A percentile compares a stretch with the other conserved stretches of the same genome.
Conservation (phyloP, 64 coral and sea anemone species). For the Actinia tenebrosa region DNA sequence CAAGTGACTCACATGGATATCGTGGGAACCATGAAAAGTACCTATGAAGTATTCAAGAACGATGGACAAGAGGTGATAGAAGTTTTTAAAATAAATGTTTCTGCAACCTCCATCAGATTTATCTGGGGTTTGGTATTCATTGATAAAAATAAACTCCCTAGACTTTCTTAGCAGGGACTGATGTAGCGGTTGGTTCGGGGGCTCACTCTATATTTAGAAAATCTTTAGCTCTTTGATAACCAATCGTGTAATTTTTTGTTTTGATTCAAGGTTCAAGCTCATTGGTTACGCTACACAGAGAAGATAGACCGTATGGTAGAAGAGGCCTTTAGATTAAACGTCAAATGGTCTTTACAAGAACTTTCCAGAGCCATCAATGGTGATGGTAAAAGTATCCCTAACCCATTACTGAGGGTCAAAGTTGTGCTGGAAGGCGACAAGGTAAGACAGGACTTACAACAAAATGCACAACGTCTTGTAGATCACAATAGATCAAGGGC, state of each 20-base stretch:
- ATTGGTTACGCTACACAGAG: constrained; percentile 98
- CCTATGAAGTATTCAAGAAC: constrained; percentile 93
- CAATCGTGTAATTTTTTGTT: background rate
- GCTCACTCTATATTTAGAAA: too few species aligned
- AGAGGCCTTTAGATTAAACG: constrained; percentile 94
- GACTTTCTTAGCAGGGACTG: too few species aligned
- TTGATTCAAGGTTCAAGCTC: constrained; percentile 67
- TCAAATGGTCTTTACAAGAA: constrained; percentile 98
- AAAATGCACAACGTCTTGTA: background rate
- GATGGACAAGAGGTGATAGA: constrained; percentile 86
- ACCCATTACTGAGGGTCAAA: constrained; percentile 90
- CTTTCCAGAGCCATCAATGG: constrained; percentile 95
- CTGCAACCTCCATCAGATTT: too few species aligned
- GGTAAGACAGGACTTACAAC: constrained; percentile 5
- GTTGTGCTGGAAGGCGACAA: constrained; percentile 97
- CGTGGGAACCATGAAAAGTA: constrained; percentile 86
- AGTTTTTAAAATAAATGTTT: too few species aligned
- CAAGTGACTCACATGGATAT: constrained; percentile 89
- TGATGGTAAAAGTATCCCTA: constrained; percentile 94
- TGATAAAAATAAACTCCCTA: background rate
- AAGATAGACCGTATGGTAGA: constrained; percentile 99
- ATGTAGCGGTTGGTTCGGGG: too few species aligned
- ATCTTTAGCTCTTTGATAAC: background rate
- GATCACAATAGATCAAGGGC: background rate
- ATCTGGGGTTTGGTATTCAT: background rate